Evolutionary conservation across 1,140 invertebrate species (phyloP), one percentile per base, ranked within the genome.

Genomic region (Diabrotica virgifera): DNA sequence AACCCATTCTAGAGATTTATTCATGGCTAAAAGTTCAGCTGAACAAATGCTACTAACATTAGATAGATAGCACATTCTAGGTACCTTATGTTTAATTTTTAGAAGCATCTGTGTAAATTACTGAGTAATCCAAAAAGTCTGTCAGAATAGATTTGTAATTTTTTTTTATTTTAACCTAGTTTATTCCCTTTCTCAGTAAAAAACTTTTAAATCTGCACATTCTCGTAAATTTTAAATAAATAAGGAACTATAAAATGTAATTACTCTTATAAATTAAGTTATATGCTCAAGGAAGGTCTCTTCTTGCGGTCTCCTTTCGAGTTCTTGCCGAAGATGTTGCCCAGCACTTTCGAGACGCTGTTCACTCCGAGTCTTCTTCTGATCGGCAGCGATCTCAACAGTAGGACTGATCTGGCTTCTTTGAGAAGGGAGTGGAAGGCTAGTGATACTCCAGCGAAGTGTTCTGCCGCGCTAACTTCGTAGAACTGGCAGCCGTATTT

Each of bases 381-480:
- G 46, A 87, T 86, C 0, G 90, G 88, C 59, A 91, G 74, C 0
- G 87, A 85, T 60, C 87, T 83, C n/a, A 92, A 77, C 40, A 90
- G 78, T 68, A 91, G 89, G 0, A 89, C 83, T 6, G 89, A 87
- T 38, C 87, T 82, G 1, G 89, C 89, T 76, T 93, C 90, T 46
- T 88, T 77, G 12, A 89, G 78, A n/a, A 93, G 80, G 7, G 88
- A 89, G 71, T 93, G 90, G 79, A 93, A 94, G 0, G 90, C 90
- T 54, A 92, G 80, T 46, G 87, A 89, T 0, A 92, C 90, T 24
- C 90, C 90, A 1, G 89, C 86, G 62, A 85, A 87, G 76, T 88
- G 90, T 75, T 93, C 91, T 11, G 91, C 91, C 10, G 91, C 91
- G 58, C 90, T 92, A 62, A 94, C 90, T 79, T 93, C 91, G 78